These are phyloP conservation scores for Metopolophium dirhodum DNA, from an alignment of 1,140 invertebrate genomes.

Conservation along the genomic window DNA sequence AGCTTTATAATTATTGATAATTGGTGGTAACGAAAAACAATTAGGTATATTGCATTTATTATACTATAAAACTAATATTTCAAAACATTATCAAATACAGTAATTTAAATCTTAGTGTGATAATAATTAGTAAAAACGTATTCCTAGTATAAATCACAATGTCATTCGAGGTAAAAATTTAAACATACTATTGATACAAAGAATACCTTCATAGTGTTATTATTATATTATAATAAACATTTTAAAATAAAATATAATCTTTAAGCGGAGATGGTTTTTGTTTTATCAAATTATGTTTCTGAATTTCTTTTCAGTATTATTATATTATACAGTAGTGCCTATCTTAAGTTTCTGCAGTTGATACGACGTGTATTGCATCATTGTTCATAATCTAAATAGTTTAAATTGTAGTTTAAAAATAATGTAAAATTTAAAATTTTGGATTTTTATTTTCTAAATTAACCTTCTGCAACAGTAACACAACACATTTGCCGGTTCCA, in stretches of 20 bases:
- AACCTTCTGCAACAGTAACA: neutral
- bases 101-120: too few species aligned
- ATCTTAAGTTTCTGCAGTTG: neutral
- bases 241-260: too few species aligned
- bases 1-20: neutral
- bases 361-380: too few species aligned
- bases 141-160: too few species aligned
- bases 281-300: neutral
- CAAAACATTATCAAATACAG: too few species aligned
- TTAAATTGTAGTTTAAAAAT: neutral
- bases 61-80: too few species aligned
- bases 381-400: neutral
- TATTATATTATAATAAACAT: too few species aligned
- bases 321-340: neutral
- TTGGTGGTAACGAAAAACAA: neutral
- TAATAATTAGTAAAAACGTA: too few species aligned
- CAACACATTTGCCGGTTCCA: rapidly evolving
- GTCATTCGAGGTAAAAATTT: too few species aligned
- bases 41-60: too few species aligned
- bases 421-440: neutral
- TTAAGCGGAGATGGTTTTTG: neutral
- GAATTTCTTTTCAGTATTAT: neutral
- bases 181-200: too few species aligned
- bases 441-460: neutral
- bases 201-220: too few species aligned